Percentiles rank a stretch among this genome's conserved stretches.
Conservation (phyloP, 2,888 invertebrate species). For the Platypus cylindrus region DNA sequence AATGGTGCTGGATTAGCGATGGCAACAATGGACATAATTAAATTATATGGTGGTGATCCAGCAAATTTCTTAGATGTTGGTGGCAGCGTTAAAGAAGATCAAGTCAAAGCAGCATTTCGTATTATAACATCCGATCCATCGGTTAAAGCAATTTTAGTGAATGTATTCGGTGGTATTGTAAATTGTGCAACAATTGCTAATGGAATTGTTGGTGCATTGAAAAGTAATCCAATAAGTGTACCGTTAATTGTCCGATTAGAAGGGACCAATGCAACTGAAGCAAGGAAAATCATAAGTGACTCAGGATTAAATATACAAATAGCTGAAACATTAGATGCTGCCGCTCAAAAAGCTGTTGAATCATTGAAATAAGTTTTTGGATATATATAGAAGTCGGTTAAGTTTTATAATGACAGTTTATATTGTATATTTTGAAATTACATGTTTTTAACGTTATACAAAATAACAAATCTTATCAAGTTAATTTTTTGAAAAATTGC, state of each 20-base stretch:
- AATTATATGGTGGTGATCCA: conserved; percentile 87
- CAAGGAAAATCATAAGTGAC: conserved; percentile 66
- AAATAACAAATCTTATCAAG: too few species aligned
- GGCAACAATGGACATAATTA: conserved; percentile 99
- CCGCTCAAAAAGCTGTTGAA: conserved; percentile 76
- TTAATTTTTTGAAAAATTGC: not conserved
- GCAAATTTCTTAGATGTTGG: conserved; percentile 99
- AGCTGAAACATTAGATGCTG: conserved; percentile 81
- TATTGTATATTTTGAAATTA: too few species aligned
- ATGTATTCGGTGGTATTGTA: conserved; percentile 98
- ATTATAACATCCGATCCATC: conserved; percentile 77
- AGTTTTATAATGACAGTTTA: conserved; percentile 1
- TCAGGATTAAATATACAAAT: conserved; percentile 75
- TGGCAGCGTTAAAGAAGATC: conserved; percentile 87
- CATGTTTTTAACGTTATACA: too few species aligned
- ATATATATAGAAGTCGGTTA: not conserved
- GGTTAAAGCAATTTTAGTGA: conserved; percentile 91
- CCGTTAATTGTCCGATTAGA: conserved; percentile 90
- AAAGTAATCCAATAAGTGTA: conserved; percentile 62
- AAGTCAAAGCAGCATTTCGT: conserved; percentile 85
- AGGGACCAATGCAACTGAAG: conserved; percentile 84
- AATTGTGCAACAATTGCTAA: conserved; percentile 95
- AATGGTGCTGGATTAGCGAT: conserved; percentile 99
- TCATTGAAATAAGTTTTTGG: conserved; percentile 17
- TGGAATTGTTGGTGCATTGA: conserved; percentile 84